Base-by-base conservation (phyloP, 1,140 invertebrate species). In the Ruditapes philippinarum region DNA sequence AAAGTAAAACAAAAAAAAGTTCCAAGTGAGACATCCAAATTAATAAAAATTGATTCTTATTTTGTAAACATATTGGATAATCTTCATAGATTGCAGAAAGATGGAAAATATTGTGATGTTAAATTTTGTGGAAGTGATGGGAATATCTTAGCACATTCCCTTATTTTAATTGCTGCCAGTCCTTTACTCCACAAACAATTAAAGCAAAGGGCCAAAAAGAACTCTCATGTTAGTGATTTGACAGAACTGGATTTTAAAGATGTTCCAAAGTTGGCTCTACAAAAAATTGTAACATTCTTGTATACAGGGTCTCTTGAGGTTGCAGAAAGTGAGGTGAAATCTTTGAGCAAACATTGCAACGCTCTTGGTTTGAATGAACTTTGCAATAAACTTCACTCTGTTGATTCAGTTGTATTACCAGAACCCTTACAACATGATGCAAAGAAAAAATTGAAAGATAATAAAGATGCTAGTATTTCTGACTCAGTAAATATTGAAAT, bases 51-150 rank as follows among this genome's bases (percentile, higher is more conserved):
- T 70, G 65, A 70, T 70, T 70, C 33, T 38, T 49, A 78, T 54
- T 78, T 78, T 54, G 22, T 7, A 51, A 49, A 78, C 22, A 78
- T 78, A 49, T 78, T 78, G 28, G 19, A 51, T 5, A 54, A 38
- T 11, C 45, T 78, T 31, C n/a, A 78, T 54, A 49, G 54, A 54
- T 28, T 78, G 14, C 74, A 78, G 28, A 78, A 78, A 31, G 19
- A 3, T 33, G 74, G 49, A 17, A 78, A 54, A 33, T 78, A 78
- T 36, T 78, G 74, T 78, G 74, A 78, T 54, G 45, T 78, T 36
- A 54, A 49, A 22, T 4, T 78, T 17, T 54, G 74, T 78, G 45
- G 7, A 9, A 31, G 5, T 33, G 74, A 36, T 78, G 74, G 74
- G 31, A 25, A n/a, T 38, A 28, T 78, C 36, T 54, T 78, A 38